Base-by-base conservation (phyloP, 2,797 vertebrate species). In the Xerus rutilus region DNA sequence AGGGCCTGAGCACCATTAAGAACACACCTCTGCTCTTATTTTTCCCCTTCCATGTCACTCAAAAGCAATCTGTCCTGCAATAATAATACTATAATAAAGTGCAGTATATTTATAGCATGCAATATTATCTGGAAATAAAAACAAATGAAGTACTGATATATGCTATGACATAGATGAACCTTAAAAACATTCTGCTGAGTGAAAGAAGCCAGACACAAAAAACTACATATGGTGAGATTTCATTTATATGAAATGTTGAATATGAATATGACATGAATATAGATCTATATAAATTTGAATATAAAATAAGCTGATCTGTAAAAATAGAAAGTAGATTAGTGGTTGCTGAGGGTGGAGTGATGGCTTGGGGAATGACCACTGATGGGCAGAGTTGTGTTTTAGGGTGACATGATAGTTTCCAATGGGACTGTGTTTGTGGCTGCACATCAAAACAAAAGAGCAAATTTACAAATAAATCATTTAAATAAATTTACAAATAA, bases 151-250 rank as follows among this genome's bases (percentile, higher is more conserved):
- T 70, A 30, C 9, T 76, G 12, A 25, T 77, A 35, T 15, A 32
- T 49, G 3, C 35, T 88, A 8, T 70, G 39, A 43, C 11, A 20
- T 59, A n/a, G 52, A 70, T 35, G 47, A 76, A 72, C 54, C 65
- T 97, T 89, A 30, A 84, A 86, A 96, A 86, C 4, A 52, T 92
- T 91, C 28, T 86, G 17, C 25, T 79, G 23, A 43, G 1, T 82
- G 35, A 82, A 70, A 92, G 32, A 85, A 86, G 65, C 8, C 69
- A 83, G 57, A n/a, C 39, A 73, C 10, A 90, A 65, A 95, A 92
- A 47, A 81, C 67, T 2, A 43, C 59, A 73, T 87, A 70, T 59
- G 28, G 10, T 49, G 32, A 3, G 64, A 57, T 74, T 92, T 39
- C 10, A 70, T 70, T 82, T 93, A 65, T 28, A 23, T 32, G 20